A percentile compares a stretch with the other conserved stretches of the same genome.
These are phyloP conservation scores for Halcyon malimbica DNA, from an alignment of 2,113 vertebrate species.

Conservation along the genomic window DNA sequence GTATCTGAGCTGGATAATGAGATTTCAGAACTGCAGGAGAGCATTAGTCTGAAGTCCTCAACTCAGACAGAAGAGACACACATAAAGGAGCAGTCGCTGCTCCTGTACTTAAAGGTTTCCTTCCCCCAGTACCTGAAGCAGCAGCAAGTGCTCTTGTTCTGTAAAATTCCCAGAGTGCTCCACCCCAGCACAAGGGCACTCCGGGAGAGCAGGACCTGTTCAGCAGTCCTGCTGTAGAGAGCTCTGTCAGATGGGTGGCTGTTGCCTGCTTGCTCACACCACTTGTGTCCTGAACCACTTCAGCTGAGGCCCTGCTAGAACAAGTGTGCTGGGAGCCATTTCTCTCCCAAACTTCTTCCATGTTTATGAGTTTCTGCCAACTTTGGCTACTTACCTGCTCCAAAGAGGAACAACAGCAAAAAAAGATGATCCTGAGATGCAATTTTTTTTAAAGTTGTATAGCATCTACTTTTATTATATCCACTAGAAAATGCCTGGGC, in stretches of 20 bases:
- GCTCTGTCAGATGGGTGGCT: neutral
- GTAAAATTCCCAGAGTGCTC: neutral
- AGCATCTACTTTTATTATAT: constrained; percentile 1
- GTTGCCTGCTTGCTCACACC: neutral
- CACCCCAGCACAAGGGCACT: neutral
- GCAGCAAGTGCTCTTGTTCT: neutral
- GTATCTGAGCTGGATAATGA: neutral
- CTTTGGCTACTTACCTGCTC: neutral
- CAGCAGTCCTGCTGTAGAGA: neutral
- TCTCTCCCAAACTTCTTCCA: neutral
- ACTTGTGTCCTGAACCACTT: neutral
- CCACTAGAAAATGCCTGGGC: neutral
- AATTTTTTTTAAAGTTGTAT: neutral
- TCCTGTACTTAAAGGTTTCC: neutral
- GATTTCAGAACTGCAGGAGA: neutral
- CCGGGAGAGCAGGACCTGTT: neutral
- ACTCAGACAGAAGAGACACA: neutral
- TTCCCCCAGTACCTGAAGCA: neutral
- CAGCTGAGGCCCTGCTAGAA: neutral
- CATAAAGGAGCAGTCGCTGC: neutral
- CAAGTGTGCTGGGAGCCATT: neutral
- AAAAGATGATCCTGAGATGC: neutral
- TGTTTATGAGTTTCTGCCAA: neutral
- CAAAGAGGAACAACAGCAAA: neutral
- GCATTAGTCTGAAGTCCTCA: neutral